phyloP scores from a whole-genome alignment of 2,113 vertebrate species.

The Probosciger aterrimus region DNA sequence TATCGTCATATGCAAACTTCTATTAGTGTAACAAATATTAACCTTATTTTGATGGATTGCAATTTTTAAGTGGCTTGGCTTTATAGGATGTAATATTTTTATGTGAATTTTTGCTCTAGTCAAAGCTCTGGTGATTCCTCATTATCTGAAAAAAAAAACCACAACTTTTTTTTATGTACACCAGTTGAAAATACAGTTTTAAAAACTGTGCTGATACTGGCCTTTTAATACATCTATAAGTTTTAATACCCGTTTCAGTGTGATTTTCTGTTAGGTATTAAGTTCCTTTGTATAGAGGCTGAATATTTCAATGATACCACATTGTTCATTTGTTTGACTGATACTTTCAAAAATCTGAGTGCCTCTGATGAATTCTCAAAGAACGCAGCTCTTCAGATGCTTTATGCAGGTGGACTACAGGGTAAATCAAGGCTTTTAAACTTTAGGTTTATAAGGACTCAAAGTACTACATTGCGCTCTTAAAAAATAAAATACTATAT shows the following conservation, averaged over 20 bases:
- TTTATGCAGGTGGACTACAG: not conserved
- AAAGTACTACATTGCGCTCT: not conserved
- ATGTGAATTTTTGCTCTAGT: not conserved
- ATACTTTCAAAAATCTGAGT: not conserved
- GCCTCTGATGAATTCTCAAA: not conserved
- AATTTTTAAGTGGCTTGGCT: not conserved
- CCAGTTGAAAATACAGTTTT: not conserved
- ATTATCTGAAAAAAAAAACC: not conserved
- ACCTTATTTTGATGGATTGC: not conserved
- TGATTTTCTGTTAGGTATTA: not conserved
- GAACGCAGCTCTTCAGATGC: not conserved
- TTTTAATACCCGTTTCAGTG: not conserved
- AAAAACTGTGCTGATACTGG: not conserved
- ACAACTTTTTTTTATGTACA: not conserved
- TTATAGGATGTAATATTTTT: not conserved
- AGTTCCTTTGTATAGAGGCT: not conserved
- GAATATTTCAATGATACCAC: not conserved
- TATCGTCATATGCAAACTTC: not conserved
- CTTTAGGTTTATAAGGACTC: not conserved
- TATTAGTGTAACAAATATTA: not conserved
- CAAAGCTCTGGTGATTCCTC: not conserved
- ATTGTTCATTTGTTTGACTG: not conserved
- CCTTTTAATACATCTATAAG: not conserved
- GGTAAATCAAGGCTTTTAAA: not conserved
- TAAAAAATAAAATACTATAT: not conserved